Evolutionary conservation across 2,113 vertebrate species (phyloP).

Genomic region (Tylochromis polylepis): DNA sequence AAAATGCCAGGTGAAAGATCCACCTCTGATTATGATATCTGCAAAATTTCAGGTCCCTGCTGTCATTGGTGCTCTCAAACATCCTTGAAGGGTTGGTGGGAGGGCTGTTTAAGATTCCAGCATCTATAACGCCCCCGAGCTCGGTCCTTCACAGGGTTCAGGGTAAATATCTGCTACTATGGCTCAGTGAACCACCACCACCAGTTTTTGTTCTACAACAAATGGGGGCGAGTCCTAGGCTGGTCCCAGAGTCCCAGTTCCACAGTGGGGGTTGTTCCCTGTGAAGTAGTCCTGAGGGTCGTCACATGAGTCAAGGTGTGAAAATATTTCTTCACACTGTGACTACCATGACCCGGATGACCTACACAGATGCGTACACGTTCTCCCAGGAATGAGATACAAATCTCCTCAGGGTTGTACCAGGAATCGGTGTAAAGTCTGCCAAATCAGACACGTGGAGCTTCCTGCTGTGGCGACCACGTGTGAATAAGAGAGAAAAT

Average conservation of each 20-base stretch:
- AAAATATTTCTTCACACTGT: not conserved
- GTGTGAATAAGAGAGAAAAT: not conserved
- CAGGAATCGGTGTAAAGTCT: not conserved
- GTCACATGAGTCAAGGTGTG: not conserved
- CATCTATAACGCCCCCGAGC: not conserved
- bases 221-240: too few relatives aligned
- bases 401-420: not conserved
- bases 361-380: not conserved
- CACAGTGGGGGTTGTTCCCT: not conserved
- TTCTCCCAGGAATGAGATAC: fast-evolving
- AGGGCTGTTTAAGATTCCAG: fast-evolving
- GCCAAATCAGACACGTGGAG: fast-evolving
- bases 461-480: not conserved
- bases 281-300: not conserved
- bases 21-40: fast-evolving
- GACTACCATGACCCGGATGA: fast-evolving
- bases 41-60: not conserved
- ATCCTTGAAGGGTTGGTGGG: not conserved
- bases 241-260: too few relatives aligned
- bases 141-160: not conserved
- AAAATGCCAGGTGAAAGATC: not conserved
- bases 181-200: not conserved
- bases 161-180: fast-evolving
- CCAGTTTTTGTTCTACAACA: not conserved
- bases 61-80: fast-evolving